Percentiles rank a stretch among this genome's conserved stretches.
These are phyloP conservation scores for Eupithecia abbreviata DNA, from an alignment of 2,888 invertebrate genomes.

Conservation along the genomic window DNA sequence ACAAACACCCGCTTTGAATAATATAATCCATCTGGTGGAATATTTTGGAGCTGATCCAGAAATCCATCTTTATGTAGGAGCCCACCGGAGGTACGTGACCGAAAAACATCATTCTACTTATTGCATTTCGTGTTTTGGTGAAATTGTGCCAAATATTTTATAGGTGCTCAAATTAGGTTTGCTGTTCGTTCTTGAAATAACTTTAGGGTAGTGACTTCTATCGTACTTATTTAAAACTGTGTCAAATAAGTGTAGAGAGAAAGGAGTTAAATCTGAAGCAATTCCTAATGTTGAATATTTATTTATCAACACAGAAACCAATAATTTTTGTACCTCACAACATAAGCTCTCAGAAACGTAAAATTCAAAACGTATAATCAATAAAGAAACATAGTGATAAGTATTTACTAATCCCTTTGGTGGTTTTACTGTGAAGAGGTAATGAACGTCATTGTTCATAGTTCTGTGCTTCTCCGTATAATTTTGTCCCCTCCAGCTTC, in stretches of 20 bases:
- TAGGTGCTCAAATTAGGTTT: conserved; percentile 24
- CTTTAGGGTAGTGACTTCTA: background rate
- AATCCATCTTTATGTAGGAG: conserved; percentile 53
- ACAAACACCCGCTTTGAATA: conserved; percentile 54
- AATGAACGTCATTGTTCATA: too few relatives aligned
- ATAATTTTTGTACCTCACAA: too few relatives aligned
- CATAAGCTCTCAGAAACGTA: too few relatives aligned
- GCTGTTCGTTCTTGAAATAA: conserved; percentile 7
- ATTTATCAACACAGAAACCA: too few relatives aligned
- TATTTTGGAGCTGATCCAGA: conserved; percentile 56
- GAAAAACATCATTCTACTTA: conserved; percentile 45
- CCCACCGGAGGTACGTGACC: conserved; percentile 50
- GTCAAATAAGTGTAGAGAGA: background rate
- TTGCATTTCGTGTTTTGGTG: conserved; percentile 40
- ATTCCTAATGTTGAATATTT: background rate
- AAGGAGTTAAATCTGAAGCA: background rate
- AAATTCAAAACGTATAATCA: too few relatives aligned
- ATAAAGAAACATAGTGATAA: too few relatives aligned
- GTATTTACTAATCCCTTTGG: too few relatives aligned
- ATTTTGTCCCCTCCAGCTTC: too few relatives aligned
- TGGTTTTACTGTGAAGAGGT: too few relatives aligned
- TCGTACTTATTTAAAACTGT: background rate
- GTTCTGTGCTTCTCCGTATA: too few relatives aligned
- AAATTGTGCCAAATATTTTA: conserved; percentile 43
- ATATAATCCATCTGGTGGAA: conserved; percentile 53